Evolutionary conservation across 2,888 invertebrate species (phyloP).

Genomic region (Diabrotica balteata): DNA sequence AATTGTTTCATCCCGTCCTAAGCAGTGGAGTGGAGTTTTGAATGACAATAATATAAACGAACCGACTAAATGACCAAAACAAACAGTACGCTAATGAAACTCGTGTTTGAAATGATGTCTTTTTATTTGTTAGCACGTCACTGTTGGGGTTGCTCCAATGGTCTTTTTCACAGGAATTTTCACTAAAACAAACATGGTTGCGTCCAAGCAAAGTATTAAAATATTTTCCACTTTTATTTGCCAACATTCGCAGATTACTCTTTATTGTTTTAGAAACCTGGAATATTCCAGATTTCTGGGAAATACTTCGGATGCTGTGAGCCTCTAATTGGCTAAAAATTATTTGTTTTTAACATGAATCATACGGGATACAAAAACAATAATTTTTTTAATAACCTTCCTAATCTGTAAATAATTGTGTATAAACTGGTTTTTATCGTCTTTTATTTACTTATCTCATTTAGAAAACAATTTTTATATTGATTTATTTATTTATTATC

Average conservation of each 20-base stretch:
- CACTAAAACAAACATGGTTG: slow-evolving; percentile 15
- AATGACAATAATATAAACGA: slow-evolving; percentile 26
- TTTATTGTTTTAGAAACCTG: neutral
- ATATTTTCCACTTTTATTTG: neutral
- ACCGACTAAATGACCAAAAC: slow-evolving; percentile 26
- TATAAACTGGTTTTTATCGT: no score
- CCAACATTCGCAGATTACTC: neutral
- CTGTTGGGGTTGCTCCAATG: slow-evolving; percentile 19
- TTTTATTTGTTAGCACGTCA: slow-evolving; percentile 25
- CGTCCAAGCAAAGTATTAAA: neutral
- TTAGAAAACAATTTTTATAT: no score
- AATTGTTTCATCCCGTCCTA: slow-evolving; percentile 10
- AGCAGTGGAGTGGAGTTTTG: slow-evolving; percentile 6
- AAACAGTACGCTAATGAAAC: slow-evolving; percentile 27
- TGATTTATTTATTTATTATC: no score
- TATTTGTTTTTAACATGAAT: neutral
- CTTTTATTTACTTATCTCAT: no score
- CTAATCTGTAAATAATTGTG: no score
- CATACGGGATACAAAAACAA: no score
- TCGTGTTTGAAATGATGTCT: slow-evolving; percentile 24
- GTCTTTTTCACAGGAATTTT: slow-evolving; percentile 19
- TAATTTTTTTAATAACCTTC: no score
- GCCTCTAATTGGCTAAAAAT: no score
- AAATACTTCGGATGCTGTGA: neutral
- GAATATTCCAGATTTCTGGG: neutral